Conservation (phyloP, 2,113 vertebrate species). For the Brienomyrus brachyistius region DNA sequence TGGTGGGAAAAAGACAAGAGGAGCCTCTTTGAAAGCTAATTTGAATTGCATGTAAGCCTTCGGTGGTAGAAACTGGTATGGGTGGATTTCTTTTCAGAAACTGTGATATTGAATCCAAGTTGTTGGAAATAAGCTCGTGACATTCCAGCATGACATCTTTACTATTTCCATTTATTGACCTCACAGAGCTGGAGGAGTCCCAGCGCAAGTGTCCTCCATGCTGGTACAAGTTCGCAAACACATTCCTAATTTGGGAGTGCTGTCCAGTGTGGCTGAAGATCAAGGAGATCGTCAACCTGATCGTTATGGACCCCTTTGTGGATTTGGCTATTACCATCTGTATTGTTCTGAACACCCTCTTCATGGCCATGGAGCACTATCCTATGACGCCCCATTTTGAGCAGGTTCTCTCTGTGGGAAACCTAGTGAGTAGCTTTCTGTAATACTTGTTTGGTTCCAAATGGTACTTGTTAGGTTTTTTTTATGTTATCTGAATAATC, state of each 20-base stretch:
- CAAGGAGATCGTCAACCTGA: conserved; percentile 85
- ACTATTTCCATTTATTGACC: conserved; percentile 24
- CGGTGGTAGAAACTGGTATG: background rate
- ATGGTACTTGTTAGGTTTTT: background rate
- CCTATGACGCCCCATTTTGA: conserved; percentile 82
- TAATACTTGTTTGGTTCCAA: background rate
- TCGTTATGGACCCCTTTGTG: conserved; percentile 98
- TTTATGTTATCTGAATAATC: background rate
- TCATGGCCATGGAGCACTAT: conserved; percentile 99
- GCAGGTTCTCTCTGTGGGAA: conserved; percentile 74
- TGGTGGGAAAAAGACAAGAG: background rate
- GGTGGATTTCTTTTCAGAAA: background rate
- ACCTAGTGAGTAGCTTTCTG: conserved; percentile 72
- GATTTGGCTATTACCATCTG: conserved; percentile 97
- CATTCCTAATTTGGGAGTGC: conserved; percentile 96
- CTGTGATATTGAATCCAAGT: background rate
- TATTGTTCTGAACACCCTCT: conserved; percentile 93
- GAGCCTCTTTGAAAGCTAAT: background rate
- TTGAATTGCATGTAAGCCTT: background rate
- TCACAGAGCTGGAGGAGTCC: conserved; percentile 87
- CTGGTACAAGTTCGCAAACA: conserved; percentile 95
- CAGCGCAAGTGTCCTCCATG: conserved; percentile 93
- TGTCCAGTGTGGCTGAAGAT: conserved; percentile 85
- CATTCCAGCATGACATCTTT: background rate
- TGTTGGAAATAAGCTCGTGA: background rate